These are phyloP conservation scores for Trichogramma pretiosum DNA, from an alignment of 1,140 invertebrate species.

Conservation along the genomic window DNA sequence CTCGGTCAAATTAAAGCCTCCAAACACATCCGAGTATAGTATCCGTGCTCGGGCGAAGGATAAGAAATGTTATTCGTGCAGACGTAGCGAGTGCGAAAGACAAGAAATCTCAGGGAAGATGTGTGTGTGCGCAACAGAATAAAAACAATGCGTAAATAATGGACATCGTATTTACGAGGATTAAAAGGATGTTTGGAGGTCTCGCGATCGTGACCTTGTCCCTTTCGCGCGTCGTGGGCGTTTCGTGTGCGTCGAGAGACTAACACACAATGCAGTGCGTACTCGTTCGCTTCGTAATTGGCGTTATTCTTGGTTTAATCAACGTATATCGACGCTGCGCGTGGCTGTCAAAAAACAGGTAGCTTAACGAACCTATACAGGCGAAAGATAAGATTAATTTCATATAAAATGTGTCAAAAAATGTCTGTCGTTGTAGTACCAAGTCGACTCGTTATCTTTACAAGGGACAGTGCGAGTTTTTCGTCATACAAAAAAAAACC, in stretches of 20 bases:
- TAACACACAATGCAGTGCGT: too few relatives aligned
- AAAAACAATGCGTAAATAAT: too few relatives aligned
- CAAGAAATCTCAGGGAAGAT: too few relatives aligned
- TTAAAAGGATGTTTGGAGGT: slow-evolving; percentile 29
- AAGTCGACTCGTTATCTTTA: slow-evolving; percentile 4
- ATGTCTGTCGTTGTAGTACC: slow-evolving; percentile 12
- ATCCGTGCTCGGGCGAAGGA: background rate
- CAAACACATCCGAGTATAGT: slow-evolving; percentile 23
- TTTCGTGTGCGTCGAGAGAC: background rate
- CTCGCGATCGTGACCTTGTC: background rate
- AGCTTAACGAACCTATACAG: background rate
- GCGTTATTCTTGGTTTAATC: too few relatives aligned
- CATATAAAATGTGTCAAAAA: slow-evolving; percentile 13
- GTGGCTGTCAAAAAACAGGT: too few relatives aligned
- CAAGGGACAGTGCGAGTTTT: background rate
- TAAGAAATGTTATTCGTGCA: too few relatives aligned
- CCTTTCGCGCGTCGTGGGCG: background rate
- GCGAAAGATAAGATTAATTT: slow-evolving; percentile 16
- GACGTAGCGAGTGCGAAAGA: slow-evolving; percentile 1
- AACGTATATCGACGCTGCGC: too few relatives aligned
- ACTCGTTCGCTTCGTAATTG: too few relatives aligned
- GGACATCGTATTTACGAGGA: slow-evolving; percentile 30
- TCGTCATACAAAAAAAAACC: background rate
- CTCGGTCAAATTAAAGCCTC: slow-evolving; percentile 31
- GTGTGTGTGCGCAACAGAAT: too few relatives aligned